These are phyloP conservation scores for Eciton burchellii DNA, from an alignment of 1,140 invertebrate species.

Conservation along the genomic window DNA sequence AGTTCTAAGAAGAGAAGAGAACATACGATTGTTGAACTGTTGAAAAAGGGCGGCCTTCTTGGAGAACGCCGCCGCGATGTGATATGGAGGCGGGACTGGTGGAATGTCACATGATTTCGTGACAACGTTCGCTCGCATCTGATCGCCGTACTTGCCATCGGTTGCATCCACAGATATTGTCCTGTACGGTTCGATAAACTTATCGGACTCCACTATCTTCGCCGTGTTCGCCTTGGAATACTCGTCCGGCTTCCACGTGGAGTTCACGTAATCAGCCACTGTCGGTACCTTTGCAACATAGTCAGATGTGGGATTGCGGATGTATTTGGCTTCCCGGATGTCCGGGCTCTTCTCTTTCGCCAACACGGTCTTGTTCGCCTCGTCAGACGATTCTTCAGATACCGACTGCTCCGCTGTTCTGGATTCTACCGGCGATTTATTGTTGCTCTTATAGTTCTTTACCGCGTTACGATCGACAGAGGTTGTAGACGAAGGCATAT, in stretches of 20 bases:
- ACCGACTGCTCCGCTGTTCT: conserved; percentile 70
- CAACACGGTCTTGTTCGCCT: conserved; percentile 77
- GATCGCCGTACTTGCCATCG: conserved; percentile 66
- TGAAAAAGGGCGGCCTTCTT: conserved; percentile 87
- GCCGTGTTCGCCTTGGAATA: conserved; percentile 83
- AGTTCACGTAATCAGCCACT: conserved; percentile 83
- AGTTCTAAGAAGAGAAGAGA: not conserved
- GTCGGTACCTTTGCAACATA: conserved; percentile 79
- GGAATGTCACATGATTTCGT: conserved; percentile 77
- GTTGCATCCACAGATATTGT: conserved; percentile 50
- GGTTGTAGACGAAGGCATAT: conserved; percentile 67
- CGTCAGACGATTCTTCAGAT: conserved; percentile 76
- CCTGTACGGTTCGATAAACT: conserved; percentile 80
- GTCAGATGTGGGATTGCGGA: conserved; percentile 82
- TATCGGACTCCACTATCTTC: conserved; percentile 83
- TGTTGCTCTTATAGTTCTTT: conserved; percentile 71
- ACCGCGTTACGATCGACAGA: conserved; percentile 70
- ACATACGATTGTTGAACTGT: conserved; percentile 78
- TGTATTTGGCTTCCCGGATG: conserved; percentile 83
- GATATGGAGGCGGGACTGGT: conserved; percentile 88
- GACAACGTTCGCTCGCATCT: conserved; percentile 23
- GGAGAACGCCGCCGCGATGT: conserved; percentile 89
- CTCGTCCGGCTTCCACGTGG: conserved; percentile 83
- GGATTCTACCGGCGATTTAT: conserved; percentile 61
- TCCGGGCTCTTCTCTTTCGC: conserved; percentile 82